These are phyloP conservation scores for Polydrusus pterygomalis DNA, from an alignment of 2,888 invertebrate species.

Conservation along the genomic window DNA sequence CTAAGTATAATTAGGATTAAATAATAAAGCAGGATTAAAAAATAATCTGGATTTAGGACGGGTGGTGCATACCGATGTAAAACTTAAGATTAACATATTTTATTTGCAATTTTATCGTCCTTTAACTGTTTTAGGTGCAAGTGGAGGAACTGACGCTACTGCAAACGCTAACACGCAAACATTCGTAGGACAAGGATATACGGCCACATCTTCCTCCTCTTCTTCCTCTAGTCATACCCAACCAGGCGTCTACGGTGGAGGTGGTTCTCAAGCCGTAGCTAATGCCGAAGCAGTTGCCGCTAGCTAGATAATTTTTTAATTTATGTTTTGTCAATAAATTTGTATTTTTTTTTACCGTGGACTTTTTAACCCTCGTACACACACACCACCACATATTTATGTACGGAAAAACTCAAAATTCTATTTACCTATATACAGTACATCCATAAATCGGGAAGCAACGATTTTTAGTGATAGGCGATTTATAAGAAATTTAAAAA, in stretches of 20 bases:
- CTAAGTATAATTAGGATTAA: no score
- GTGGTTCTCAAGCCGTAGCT: slow-evolving; percentile 48
- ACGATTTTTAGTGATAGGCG: no score
- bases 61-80: no score
- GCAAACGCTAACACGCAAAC: slow-evolving; percentile 59
- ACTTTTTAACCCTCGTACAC: not conserved
- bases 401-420: no score
- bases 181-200: slow-evolving; percentile 58
- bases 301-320: slow-evolving; percentile 29
- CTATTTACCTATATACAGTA: no score
- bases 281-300: slow-evolving; percentile 49
- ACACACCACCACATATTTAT: no score
- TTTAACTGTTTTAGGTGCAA: slow-evolving; percentile 46
- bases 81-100: no score
- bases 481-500: no score
- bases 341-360: slow-evolving; percentile 13
- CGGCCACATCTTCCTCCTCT: slow-evolving; percentile 58
- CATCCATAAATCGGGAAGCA: no score
- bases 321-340: slow-evolving; percentile 9
- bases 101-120: no score
- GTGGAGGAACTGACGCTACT: slow-evolving; percentile 47
- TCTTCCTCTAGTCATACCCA: slow-evolving; percentile 54
- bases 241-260: slow-evolving; percentile 38
- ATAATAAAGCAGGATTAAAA: no score
- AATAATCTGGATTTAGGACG: no score